Evolutionary conservation across 2,888 invertebrate species (phyloP), one percentile per base, ranked within the genome.

Genomic region (Eilema depressum): DNA sequence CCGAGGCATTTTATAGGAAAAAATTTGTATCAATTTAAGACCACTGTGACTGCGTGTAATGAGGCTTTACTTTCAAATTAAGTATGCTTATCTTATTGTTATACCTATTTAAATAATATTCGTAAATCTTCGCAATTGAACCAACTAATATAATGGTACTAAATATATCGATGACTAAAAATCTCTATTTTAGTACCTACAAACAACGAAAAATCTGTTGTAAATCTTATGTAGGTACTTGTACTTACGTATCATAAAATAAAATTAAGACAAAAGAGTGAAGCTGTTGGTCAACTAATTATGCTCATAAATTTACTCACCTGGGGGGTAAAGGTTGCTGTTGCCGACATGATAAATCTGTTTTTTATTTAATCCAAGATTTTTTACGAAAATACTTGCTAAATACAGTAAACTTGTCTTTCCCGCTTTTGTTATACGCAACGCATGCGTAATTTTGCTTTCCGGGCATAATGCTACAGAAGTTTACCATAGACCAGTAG

Each of bases 241-340:
- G 4, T 3, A 8, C 30, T n/a, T 37, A 37, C 12, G 47, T 53
- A 20, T 20, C 20, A 7, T 47, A 1, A n/a, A n/a, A n/a, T 20
- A 47, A 47, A 47, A 47, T 5, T 37, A 17, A 41, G 17, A 17
- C 12, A 12, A 37, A 2, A 3, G 37, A 37, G 1, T 17, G 17
- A 53, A 4, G 8, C 53, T n/a, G 8, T 20, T n/a, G 7, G 7
- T 53, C 1, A 20, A 53, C n/a, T n/a, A n/a, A 41, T 8, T n/a
- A 53, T n/a, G n/a, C 0, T 53, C n/a, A 53, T n/a, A 8, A 53
- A n/a, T 28, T 17, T 47, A 73, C 68, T 66, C 82, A 87, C 90
- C 80, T 88, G 85, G 4, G 88, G 82, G 17, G 85, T 83, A 41
- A 82, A 81, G 57, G 85, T 81, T 66, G 82, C 79, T 47, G 84